These are phyloP conservation scores for Sinhomidia bicolor DNA, from an alignment of 2,888 invertebrate species.

Conservation along the genomic window DNA sequence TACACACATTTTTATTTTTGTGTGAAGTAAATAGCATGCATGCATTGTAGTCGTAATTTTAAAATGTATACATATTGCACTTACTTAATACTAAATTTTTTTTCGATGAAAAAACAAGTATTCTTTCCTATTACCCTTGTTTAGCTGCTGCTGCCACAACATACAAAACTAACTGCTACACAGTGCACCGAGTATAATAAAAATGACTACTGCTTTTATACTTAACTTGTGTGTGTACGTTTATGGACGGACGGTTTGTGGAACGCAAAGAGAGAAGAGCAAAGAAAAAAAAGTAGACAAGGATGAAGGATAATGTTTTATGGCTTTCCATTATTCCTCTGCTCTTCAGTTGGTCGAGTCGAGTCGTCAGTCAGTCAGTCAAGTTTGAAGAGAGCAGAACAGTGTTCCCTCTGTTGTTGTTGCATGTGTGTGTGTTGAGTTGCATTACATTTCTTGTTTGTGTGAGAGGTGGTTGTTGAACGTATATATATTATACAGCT, in stretches of 20 bases:
- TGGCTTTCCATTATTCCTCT: conserved; percentile 62
- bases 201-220: not conserved
- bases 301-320: conserved; percentile 71
- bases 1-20: conserved; percentile 44
- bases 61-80: conserved; percentile 61
- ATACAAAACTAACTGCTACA: not conserved
- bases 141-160: not conserved
- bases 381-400: conserved; percentile 59
- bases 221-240: not conserved
- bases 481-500: not conserved
- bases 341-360: conserved; percentile 56
- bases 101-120: conserved; percentile 10
- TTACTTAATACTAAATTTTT: conserved; percentile 10
- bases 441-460: conserved; percentile 5
- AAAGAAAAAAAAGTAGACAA: conserved; percentile 50
- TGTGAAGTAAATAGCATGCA: conserved; percentile 43
- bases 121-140: conserved; percentile 11
- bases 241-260: conserved; percentile 1
- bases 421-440: too few relatives aligned
- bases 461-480: not conserved
- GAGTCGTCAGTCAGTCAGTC: conserved; percentile 70
- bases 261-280: conserved; percentile 1
- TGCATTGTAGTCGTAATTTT: conserved; percentile 44
- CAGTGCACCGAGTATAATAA: not conserved
- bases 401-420: conserved; percentile 38